Percentiles rank a stretch among this genome's conserved stretches.
Evolutionary conservation across 2,113 vertebrate genomes (phyloP).

Genomic region (Sigmodon hispidus): DNA sequence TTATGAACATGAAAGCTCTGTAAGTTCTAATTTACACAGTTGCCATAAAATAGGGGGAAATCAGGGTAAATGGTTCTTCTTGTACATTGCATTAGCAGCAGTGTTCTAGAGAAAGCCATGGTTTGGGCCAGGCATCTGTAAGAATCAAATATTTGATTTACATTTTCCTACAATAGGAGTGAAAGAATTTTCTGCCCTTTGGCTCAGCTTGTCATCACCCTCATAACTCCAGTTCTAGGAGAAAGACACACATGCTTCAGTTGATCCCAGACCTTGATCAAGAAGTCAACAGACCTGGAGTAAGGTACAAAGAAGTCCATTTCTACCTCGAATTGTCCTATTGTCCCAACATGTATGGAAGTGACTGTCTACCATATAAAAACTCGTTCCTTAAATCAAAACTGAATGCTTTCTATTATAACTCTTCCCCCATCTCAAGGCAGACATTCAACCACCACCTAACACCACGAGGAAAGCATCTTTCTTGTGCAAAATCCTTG

Average conservation of each 20-base stretch:
- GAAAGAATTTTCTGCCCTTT: background rate
- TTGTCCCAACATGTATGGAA: background rate
- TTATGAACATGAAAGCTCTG: conserved; percentile 2
- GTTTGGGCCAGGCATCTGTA: background rate
- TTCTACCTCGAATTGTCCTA: background rate
- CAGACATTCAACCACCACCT: background rate
- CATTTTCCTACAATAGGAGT: conserved; percentile 8
- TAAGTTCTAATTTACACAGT: conserved; percentile 20
- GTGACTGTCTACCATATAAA: background rate
- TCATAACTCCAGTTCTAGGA: background rate
- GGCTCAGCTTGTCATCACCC: background rate
- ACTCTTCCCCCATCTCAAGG: background rate
- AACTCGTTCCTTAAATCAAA: background rate
- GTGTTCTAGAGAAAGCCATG: conserved; percentile 2
- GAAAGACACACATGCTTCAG: background rate
- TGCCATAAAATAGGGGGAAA: background rate
- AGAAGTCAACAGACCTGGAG: background rate
- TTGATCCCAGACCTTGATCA: background rate
- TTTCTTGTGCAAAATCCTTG: background rate
- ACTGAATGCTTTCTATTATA: background rate
- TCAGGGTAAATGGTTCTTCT: background rate
- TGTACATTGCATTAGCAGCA: background rate
- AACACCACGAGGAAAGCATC: background rate
- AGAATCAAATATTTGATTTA: conserved; percentile 15
- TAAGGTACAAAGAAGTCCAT: background rate